Conservation (phyloP, 2,888 invertebrate species). For the Allacma fusca region DNA sequence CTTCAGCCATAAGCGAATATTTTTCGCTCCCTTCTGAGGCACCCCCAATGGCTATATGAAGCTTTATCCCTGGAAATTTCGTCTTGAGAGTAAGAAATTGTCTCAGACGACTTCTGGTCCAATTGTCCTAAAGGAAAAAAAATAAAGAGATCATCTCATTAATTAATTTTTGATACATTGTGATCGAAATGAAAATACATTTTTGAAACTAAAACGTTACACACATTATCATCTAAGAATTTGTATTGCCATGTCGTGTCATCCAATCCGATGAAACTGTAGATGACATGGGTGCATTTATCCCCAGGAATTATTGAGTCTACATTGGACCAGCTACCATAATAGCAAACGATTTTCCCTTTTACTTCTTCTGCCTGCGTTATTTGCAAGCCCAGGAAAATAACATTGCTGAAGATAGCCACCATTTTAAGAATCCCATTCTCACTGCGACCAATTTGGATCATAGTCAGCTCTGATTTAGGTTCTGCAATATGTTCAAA, state of each 20-base stretch:
- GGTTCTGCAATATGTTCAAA: no score
- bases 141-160: no score
- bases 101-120: neutral
- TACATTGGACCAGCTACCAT: conserved; percentile 44
- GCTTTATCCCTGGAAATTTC: conserved; percentile 53
- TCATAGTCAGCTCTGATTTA: no score
- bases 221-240: conserved; percentile 53
- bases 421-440: no score
- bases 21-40: conserved; percentile 63
- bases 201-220: no score
- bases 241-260: conserved; percentile 60
- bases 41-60: conserved; percentile 63
- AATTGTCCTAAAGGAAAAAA: neutral
- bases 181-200: no score
- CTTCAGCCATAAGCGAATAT: conserved; percentile 62
- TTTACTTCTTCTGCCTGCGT: neutral
- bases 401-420: no score
- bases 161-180: no score
- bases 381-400: no score
- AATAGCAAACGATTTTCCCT: conserved; percentile 34
- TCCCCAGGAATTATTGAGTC: conserved; percentile 60
- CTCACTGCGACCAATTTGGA: no score
- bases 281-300: conserved; percentile 61
- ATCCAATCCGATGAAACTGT: conserved; percentile 62
- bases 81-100: conserved; percentile 48